Conservation (phyloP, 92 coral and sea anemone species). For the Blastomussa wellsi region DNA sequence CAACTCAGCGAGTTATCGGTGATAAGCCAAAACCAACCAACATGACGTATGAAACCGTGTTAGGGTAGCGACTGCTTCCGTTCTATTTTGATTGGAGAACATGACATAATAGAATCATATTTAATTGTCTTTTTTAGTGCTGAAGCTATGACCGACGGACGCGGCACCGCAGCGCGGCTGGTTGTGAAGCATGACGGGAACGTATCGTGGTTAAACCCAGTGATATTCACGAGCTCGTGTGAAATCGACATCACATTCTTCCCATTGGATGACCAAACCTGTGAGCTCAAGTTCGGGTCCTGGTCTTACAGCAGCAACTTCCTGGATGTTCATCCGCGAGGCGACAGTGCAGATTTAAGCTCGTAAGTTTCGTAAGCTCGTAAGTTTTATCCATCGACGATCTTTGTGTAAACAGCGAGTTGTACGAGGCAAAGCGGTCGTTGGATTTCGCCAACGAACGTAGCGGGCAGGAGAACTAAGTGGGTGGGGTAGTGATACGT, state of each 20-base stretch:
- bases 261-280: conserved; percentile 83
- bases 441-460: too few relatives aligned
- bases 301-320: conserved; percentile 57
- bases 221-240: conserved; percentile 73
- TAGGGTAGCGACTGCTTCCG: background rate
- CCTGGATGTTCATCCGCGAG: conserved; percentile 54
- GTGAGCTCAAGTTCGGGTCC: conserved; percentile 69
- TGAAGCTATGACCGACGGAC: conserved; percentile 39
- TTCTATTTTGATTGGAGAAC: background rate
- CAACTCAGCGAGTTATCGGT: background rate
- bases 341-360: conserved; percentile 56
- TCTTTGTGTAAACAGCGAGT: too few relatives aligned
- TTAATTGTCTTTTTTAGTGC: conserved; percentile 10
- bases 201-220: conserved; percentile 69
- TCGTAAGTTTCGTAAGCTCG: conserved; percentile 66
- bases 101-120: background rate
- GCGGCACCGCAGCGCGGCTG: conserved; percentile 57
- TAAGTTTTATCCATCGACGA: too few relatives aligned
- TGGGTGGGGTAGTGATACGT: too few relatives aligned
- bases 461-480: too few relatives aligned
- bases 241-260: conserved; percentile 75
- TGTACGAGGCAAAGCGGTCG: too few relatives aligned
- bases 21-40: background rate
- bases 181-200: conserved; percentile 59
- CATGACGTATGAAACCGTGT: background rate